Evolutionary conservation across 2,113 vertebrate genomes (phyloP).

Genomic region (Oxyura jamaicensis): DNA sequence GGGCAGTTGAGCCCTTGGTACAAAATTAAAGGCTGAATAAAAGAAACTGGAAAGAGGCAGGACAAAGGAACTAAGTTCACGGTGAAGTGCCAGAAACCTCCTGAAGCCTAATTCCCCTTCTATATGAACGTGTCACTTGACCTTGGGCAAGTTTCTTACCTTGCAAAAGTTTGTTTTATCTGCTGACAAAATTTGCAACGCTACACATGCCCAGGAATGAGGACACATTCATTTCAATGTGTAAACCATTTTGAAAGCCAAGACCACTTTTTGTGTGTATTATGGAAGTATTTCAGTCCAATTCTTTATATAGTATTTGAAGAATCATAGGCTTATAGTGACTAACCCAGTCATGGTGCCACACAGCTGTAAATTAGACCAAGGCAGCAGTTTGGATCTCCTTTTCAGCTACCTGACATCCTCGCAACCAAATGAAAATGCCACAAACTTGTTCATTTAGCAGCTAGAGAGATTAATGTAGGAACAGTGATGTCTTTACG

Average conservation of each 20-base stretch:
- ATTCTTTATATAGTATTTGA: background rate
- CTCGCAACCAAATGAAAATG: constrained; percentile 15
- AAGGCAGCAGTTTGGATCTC: background rate
- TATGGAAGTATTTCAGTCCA: background rate
- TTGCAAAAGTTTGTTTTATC: constrained; percentile 9
- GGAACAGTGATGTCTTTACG: background rate
- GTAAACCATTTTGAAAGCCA: constrained; percentile 20
- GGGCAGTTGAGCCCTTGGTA: background rate
- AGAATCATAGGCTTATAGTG: background rate
- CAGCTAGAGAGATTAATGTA: background rate
- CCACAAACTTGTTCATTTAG: background rate
- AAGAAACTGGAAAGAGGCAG: constrained; percentile 6
- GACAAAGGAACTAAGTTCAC: background rate
- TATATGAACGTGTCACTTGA: background rate
- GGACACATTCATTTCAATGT: background rate
- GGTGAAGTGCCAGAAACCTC: constrained; percentile 6
- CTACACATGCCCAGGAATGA: background rate
- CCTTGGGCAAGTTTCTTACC: background rate
- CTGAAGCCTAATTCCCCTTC: constrained; percentile 11
- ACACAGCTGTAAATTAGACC: background rate
- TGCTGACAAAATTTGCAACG: background rate
- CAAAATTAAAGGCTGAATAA: background rate
- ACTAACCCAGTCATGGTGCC: background rate
- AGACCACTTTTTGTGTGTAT: background rate
- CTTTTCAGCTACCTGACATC: background rate